Evolutionary conservation across 2,113 vertebrate genomes (phyloP).

Genomic region (Rhinolophus sinicus): DNA sequence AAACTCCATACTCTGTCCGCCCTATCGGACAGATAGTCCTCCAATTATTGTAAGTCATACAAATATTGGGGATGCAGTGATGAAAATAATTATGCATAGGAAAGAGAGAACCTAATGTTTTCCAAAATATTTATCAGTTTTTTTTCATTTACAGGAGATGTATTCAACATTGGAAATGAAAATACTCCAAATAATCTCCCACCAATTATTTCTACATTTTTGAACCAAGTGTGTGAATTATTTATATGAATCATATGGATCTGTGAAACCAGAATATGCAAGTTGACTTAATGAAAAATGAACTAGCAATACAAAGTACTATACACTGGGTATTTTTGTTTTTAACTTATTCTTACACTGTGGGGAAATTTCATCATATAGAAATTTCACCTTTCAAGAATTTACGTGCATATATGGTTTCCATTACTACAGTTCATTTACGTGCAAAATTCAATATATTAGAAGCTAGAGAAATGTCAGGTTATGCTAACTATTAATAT

Average conservation of each 20-base stretch:
- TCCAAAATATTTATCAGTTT: not conserved
- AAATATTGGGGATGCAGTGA: not conserved
- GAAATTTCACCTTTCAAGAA: conserved; percentile 42
- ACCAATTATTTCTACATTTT: conserved; percentile 56
- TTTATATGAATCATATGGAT: conserved; percentile 40
- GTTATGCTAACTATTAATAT: conserved; percentile 7
- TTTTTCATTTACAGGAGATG: not conserved
- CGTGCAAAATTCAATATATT: not conserved
- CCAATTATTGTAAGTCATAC: not conserved
- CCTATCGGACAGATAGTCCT: not conserved
- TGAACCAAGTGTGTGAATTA: conserved; percentile 56
- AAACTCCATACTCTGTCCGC: not conserved
- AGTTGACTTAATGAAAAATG: conserved; percentile 40
- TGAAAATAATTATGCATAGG: not conserved
- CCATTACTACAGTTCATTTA: not conserved
- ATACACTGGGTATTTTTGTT: not conserved
- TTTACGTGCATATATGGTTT: conserved; percentile 38
- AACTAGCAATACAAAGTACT: conserved; percentile 34
- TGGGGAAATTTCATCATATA: conserved; percentile 36
- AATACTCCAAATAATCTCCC: conserved; percentile 23
- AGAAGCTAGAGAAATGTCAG: conserved; percentile 9
- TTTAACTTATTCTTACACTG: conserved; percentile 31
- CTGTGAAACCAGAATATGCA: not conserved
- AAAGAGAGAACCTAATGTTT: conserved; percentile 11
- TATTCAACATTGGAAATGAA: not conserved